Evolutionary conservation across 2,888 invertebrate genomes (phyloP).

Genomic region (Atrina japonica): DNA sequence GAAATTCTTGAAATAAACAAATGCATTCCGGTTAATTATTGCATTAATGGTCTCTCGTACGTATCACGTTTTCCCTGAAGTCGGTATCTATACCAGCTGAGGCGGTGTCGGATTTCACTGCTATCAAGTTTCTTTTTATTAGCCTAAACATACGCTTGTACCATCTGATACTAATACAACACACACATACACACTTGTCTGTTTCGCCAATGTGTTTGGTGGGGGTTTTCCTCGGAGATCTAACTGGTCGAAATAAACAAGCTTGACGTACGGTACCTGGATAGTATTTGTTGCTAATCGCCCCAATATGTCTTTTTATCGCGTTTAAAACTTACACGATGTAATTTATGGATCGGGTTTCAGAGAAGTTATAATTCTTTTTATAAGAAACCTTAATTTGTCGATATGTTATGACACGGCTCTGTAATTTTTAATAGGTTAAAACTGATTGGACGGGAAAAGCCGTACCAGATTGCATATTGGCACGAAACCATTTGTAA

Average conservation of each 20-base stretch:
- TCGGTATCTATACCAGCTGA: slow-evolving; percentile 25
- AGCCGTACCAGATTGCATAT: too few relatives aligned
- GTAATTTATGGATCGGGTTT: too few relatives aligned
- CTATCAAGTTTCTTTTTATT: slow-evolving; percentile 39
- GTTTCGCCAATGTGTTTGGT: neutral
- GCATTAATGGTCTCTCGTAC: neutral
- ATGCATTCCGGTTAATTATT: too few relatives aligned
- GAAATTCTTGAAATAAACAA: too few relatives aligned
- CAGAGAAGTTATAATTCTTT: too few relatives aligned
- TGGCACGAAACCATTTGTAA: too few relatives aligned
- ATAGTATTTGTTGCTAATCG: neutral
- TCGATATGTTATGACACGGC: too few relatives aligned
- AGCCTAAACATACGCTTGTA: slow-evolving; percentile 35
- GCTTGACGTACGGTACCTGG: neutral
- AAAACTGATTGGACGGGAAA: too few relatives aligned
- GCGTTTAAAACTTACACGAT: neutral
- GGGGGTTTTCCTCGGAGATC: neutral
- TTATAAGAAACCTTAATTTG: too few relatives aligned
- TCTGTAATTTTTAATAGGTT: too few relatives aligned
- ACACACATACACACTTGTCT: neutral
- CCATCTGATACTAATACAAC: slow-evolving; percentile 44
- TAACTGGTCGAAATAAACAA: neutral
- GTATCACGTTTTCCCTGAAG: neutral
- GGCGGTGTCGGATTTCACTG: slow-evolving; percentile 14
- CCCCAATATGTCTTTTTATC: neutral